Evolutionary conservation across 2,888 invertebrate species (phyloP).

Genomic region (Scrobipalpa costella): DNA sequence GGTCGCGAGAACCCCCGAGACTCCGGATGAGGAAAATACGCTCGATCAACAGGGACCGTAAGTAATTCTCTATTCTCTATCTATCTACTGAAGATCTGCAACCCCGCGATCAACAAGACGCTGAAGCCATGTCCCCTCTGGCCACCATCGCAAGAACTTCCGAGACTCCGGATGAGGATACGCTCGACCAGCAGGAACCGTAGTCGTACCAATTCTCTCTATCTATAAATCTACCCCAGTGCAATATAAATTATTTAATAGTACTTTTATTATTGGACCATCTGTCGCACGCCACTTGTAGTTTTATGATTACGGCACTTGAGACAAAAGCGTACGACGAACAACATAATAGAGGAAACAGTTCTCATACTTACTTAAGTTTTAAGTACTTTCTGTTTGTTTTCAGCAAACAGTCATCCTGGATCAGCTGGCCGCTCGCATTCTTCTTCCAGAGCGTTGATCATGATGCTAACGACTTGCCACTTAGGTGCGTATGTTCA

Average conservation of each 20-base stretch:
- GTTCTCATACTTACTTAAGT: neutral
- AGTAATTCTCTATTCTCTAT: constrained; percentile 34
- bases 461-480: constrained; percentile 87
- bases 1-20: constrained; percentile 64
- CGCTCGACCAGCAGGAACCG: constrained; percentile 14
- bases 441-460: constrained; percentile 92
- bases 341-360: neutral
- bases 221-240: too few species aligned
- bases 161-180: constrained; percentile 57
- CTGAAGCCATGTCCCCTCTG: constrained; percentile 77
- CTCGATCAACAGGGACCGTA: constrained; percentile 61
- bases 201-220: neutral
- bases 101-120: constrained; percentile 92
- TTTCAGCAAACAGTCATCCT: constrained; percentile 86
- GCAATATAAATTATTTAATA: neutral
- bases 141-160: constrained; percentile 64
- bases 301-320: neutral
- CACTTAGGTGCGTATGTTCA: constrained; percentile 84
- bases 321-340: neutral
- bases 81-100: constrained; percentile 87
- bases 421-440: constrained; percentile 96
- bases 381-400: neutral
- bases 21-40: constrained; percentile 52
- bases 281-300: neutral
- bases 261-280: neutral